Conservation (phyloP, 2,113 vertebrate genomes). For the Caretta caretta region DNA sequence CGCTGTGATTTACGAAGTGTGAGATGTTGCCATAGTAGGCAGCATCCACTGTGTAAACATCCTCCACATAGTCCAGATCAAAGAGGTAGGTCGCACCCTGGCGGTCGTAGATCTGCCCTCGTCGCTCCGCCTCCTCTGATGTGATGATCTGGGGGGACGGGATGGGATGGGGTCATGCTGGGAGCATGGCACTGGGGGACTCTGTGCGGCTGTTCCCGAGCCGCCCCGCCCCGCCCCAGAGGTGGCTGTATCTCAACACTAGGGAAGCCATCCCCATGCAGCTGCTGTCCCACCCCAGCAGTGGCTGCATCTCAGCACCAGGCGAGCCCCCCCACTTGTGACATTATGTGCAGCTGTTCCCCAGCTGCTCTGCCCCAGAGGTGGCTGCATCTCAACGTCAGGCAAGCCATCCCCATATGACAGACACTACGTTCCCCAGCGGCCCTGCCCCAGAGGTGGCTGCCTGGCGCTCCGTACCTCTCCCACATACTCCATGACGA, state of each 20-base stretch:
- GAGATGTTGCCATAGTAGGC: conserved; percentile 93
- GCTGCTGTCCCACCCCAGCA: background rate
- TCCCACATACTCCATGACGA: conserved; percentile 97
- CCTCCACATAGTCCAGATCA: conserved; percentile 88
- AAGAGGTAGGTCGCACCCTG: conserved; percentile 92
- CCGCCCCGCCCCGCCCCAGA: background rate
- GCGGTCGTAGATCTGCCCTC: conserved; percentile 90
- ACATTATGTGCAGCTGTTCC: too few relatives aligned
- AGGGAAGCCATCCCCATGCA: background rate
- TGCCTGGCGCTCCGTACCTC: conserved; percentile 79
- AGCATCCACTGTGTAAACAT: conserved; percentile 93
- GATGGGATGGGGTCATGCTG: background rate
- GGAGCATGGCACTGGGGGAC: background rate
- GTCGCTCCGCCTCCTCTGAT: conserved; percentile 91
- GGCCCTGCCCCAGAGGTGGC: accelerated
- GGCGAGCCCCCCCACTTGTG: too few relatives aligned
- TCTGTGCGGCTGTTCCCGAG: background rate
- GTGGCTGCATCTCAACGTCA: background rate
- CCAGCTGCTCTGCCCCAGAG: background rate
- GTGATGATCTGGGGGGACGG: conserved; percentile 87
- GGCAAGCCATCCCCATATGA: background rate
- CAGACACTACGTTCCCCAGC: background rate
- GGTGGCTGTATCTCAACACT: background rate
- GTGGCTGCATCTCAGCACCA: background rate
- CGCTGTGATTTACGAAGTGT: conserved; percentile 96